phyloP scores from a whole-genome alignment of 2,797 vertebrate genomes.

The Acipenser transmontanus region DNA sequence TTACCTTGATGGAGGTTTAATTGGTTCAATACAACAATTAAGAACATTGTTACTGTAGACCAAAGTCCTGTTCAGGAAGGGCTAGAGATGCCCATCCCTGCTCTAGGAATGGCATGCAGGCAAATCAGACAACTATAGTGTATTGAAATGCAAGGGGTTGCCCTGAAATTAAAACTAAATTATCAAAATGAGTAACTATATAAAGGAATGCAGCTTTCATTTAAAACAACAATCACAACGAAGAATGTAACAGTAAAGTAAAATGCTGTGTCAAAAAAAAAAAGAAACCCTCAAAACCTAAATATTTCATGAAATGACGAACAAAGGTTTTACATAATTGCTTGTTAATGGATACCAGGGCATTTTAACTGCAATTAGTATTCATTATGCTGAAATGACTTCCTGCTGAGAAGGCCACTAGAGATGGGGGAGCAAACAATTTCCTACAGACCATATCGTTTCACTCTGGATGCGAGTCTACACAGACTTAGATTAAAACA shows the following conservation, averaged over 20 bases:
- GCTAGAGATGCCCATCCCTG: too few relatives aligned
- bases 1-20: too few relatives aligned
- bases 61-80: too few relatives aligned
- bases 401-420: conserved; percentile 10
- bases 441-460: conserved; percentile 1
- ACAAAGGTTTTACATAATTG: conserved; percentile 17
- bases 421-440: background rate
- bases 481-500: too few relatives aligned
- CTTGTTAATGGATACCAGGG: conserved; percentile 24
- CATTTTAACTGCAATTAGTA: conserved; percentile 14
- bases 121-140: too few relatives aligned
- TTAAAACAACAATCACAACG: conserved; percentile 7
- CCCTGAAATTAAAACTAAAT: too few relatives aligned
- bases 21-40: too few relatives aligned
- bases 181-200: background rate
- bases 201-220: background rate
- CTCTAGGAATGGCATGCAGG: too few relatives aligned
- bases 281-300: conserved; percentile 4
- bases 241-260: conserved; percentile 11
- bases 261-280: background rate
- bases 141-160: too few relatives aligned
- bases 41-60: too few relatives aligned
- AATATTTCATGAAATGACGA: conserved; percentile 24
- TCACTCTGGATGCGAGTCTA: too few relatives aligned
- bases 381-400: conserved; percentile 9